A percentile compares a stretch with the other conserved stretches of the same genome.
phyloP scores from a whole-genome alignment of 2,888 invertebrate genomes.

The Augiades crinisus region DNA sequence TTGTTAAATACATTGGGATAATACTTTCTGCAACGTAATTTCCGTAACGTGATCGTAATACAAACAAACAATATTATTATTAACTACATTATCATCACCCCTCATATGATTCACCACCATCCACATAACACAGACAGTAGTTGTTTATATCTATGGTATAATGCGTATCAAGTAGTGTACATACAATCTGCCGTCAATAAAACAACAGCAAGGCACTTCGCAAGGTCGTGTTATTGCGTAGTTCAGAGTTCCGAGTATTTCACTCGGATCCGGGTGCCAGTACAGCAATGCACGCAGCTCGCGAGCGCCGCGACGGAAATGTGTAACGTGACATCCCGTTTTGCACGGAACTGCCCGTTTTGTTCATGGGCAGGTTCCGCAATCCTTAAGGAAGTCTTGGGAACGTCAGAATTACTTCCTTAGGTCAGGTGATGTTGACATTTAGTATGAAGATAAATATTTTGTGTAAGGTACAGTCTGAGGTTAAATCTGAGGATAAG shows the following conservation, averaged over 20 bases:
- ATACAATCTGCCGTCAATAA: constrained; percentile 26
- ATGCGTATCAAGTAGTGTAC: not conserved
- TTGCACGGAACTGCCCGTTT: constrained; percentile 4
- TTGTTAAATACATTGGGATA: too few species aligned
- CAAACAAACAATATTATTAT: too few species aligned
- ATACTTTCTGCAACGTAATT: too few species aligned
- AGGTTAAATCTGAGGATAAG: too few species aligned
- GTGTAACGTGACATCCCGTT: constrained; percentile 13
- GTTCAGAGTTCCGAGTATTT: constrained; percentile 32
- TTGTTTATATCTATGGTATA: not conserved
- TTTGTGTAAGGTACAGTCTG: not conserved
- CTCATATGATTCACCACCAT: too few species aligned
- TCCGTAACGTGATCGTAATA: too few species aligned
- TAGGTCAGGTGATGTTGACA: not conserved
- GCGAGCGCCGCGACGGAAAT: constrained; percentile 4
- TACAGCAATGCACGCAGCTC: constrained; percentile 5
- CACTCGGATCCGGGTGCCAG: constrained; percentile 32
- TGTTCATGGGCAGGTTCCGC: constrained; percentile 25
- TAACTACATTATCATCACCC: too few species aligned
- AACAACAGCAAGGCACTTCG: constrained; percentile 33
- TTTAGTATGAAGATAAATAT: not conserved
- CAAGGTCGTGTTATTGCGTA: constrained; percentile 46
- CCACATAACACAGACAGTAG: too few species aligned
- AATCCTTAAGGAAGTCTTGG: constrained; percentile 3
- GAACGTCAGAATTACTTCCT: constrained; percentile 7